A percentile compares a stretch with the other conserved stretches of the same genome.
These are phyloP conservation scores for Zosterops borbonicus DNA, from an alignment of 2,113 vertebrate species.

Conservation along the genomic window DNA sequence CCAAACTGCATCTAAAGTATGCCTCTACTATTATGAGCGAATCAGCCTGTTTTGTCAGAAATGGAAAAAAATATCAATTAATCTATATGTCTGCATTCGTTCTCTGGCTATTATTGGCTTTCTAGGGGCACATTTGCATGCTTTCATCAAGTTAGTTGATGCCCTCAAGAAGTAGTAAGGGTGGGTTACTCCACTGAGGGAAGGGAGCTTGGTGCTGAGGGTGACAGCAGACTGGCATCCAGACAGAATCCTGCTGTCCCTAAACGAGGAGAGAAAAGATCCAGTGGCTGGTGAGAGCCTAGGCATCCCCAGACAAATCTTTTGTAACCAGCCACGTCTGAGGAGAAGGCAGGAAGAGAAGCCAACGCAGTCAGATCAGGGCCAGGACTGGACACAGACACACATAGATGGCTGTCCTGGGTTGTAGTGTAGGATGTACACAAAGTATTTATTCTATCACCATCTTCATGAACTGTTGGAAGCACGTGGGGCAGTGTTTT, in stretches of 20 bases:
- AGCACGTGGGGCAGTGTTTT: no score
- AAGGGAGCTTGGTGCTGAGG: neutral
- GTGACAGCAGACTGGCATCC: no score
- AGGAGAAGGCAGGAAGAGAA: neutral
- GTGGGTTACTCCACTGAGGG: neutral
- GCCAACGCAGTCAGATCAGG: neutral
- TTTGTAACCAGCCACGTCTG: accelerated
- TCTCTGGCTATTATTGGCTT: neutral
- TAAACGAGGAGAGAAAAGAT: neutral
- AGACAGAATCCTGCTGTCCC: neutral
- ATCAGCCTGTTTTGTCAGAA: neutral
- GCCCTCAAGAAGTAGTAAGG: accelerated
- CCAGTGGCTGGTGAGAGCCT: neutral
- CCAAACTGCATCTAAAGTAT: neutral
- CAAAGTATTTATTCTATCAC: no score
- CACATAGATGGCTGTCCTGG: no score
- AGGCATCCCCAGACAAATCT: neutral
- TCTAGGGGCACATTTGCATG: neutral
- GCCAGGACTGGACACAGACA: no score
- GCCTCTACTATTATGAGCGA: neutral
- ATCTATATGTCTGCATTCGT: neutral
- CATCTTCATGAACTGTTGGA: no score
- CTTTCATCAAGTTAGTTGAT: neutral
- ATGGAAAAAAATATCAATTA: neutral
- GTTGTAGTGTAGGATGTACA: no score